Conservation (phyloP, 2,888 invertebrate genomes). For the Eupeodes luniger region DNA sequence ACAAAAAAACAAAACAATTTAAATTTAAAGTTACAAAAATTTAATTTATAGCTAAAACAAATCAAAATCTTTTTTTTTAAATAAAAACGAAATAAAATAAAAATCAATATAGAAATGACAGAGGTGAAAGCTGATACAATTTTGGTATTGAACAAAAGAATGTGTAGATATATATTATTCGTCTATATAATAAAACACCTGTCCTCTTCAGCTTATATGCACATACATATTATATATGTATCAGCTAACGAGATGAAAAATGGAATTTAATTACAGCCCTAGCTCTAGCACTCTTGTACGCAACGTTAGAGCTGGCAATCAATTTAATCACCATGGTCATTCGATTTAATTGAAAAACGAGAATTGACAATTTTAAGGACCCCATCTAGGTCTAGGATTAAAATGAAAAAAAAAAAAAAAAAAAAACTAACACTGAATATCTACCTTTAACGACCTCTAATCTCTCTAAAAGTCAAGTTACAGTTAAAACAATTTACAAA, state of each 20-base stretch:
- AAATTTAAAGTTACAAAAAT: slow-evolving; percentile 45
- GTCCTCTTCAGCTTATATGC: not conserved
- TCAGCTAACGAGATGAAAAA: slow-evolving; percentile 57
- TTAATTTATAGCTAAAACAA: slow-evolving; percentile 24
- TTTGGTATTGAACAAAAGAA: not conserved
- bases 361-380: slow-evolving; percentile 64
- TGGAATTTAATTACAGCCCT: slow-evolving; percentile 60
- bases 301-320: slow-evolving; percentile 64
- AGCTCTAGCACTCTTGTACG: slow-evolving; percentile 36
- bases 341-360: slow-evolving; percentile 72
- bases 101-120: slow-evolving; percentile 7
- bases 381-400: slow-evolving; percentile 45
- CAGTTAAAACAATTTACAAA: slow-evolving; percentile 39
- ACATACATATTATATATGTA: too few relatives aligned
- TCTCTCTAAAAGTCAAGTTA: slow-evolving; percentile 59
- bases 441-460: slow-evolving; percentile 56
- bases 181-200: slow-evolving; percentile 6
- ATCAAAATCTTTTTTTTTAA: not conserved
- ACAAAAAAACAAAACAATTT: slow-evolving; percentile 29
- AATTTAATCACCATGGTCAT: slow-evolving; percentile 71
- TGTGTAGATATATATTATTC: not conserved
- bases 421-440: not conserved
- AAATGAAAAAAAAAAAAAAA: not conserved
- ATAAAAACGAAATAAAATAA: not conserved
- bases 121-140: slow-evolving; percentile 14